These are phyloP conservation scores for Drosophila acutilabella DNA, from an alignment of 2,888 invertebrate species.

Conservation along the genomic window DNA sequence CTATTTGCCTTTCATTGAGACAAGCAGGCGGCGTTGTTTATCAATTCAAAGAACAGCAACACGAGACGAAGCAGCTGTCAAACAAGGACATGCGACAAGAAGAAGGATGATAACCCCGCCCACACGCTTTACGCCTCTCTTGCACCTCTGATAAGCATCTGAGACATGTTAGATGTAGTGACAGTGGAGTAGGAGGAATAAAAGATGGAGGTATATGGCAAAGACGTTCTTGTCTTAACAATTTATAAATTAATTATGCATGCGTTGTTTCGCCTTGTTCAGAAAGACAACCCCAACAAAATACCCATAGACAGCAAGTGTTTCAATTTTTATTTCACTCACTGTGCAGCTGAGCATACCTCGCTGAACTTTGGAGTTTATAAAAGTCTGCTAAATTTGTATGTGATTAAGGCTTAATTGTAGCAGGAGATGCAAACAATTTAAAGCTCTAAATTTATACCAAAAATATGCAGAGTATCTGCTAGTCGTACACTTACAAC, in stretches of 20 bases:
- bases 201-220: slow-evolving; percentile 5
- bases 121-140: neutral
- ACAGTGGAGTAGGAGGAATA: neutral
- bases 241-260: slow-evolving; percentile 72
- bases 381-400: neutral
- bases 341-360: neutral
- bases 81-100: slow-evolving; percentile 36
- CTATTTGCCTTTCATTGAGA: slow-evolving; percentile 68
- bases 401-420: too few relatives aligned
- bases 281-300: slow-evolving; percentile 32
- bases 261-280: slow-evolving; percentile 51
- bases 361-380: neutral
- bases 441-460: neutral
- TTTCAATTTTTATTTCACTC: slow-evolving; percentile 20
- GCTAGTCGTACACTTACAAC: neutral
- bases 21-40: slow-evolving; percentile 37
- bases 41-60: slow-evolving; percentile 1
- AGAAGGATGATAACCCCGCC: slow-evolving; percentile 41
- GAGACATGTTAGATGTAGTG: slow-evolving; percentile 53
- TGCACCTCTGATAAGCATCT: slow-evolving; percentile 58
- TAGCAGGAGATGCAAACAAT: too few relatives aligned
- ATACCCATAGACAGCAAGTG: slow-evolving; percentile 31
- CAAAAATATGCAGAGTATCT: neutral
- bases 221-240: slow-evolving; percentile 59
- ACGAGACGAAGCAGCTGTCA: slow-evolving; percentile 46